Percentiles rank a stretch among this genome's conserved stretches.
Evolutionary conservation across 2,888 invertebrate genomes (phyloP).

Genomic region (Hirtodrosophila duncani): DNA sequence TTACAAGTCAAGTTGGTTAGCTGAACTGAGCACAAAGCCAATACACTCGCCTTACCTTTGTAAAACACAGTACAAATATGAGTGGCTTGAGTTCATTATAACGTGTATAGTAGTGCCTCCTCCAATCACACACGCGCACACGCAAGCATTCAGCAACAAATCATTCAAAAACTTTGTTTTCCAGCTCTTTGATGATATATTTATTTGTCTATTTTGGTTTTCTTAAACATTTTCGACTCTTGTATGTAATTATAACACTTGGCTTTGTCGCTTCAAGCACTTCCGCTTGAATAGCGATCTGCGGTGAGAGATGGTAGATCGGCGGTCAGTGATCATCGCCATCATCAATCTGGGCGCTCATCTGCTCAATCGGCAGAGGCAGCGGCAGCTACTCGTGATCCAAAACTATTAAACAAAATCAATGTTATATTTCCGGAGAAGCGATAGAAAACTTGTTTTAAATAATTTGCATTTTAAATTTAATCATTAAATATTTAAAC

Average conservation of each 20-base stretch:
- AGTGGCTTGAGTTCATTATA: constrained; percentile 58
- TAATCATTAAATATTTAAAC: no score
- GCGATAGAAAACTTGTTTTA: constrained; percentile 20
- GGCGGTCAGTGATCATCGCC: neutral
- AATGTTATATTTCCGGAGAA: constrained; percentile 48
- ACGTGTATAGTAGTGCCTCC: constrained; percentile 19
- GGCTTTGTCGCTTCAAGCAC: constrained; percentile 46
- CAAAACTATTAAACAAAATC: constrained; percentile 5
- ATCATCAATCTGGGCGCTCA: constrained; percentile 7
- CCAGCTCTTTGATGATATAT: constrained; percentile 17
- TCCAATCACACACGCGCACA: no score
- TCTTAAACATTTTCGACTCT: constrained; percentile 16
- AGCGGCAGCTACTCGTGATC: constrained; percentile 21
- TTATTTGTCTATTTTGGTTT: constrained; percentile 23
- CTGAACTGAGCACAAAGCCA: no score
- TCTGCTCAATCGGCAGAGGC: no score
- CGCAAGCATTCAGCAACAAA: no score
- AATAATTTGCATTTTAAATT: constrained; percentile 55
- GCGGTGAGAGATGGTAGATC: no score
- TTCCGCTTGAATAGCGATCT: constrained; percentile 43
- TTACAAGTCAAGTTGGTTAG: no score
- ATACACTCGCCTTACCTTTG: neutral
- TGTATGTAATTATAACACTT: constrained; percentile 63
- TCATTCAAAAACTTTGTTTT: constrained; percentile 22
- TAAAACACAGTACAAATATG: no score